These are phyloP conservation scores for Gymnorhina tibicen DNA, from an alignment of 2,113 vertebrate species.

Conservation along the genomic window DNA sequence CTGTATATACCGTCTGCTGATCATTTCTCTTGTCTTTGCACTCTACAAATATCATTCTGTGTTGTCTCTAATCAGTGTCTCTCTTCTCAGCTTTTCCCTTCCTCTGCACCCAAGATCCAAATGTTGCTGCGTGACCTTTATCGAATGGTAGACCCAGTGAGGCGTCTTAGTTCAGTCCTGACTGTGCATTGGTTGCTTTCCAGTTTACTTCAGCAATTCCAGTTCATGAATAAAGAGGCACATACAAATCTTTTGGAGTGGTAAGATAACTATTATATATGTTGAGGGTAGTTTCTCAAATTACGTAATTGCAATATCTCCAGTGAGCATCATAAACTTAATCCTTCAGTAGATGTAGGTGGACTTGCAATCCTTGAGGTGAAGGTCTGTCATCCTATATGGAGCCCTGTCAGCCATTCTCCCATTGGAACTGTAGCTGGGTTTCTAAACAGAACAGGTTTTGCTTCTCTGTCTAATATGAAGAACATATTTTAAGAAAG, in stretches of 20 bases:
- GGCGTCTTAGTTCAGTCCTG: constrained; percentile 44
- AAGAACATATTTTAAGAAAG: no score
- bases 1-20: not conserved
- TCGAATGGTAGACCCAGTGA: constrained; percentile 40
- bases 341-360: not conserved
- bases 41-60: not conserved
- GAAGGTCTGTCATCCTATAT: not conserved
- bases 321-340: not conserved
- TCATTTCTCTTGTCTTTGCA: not conserved
- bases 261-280: constrained; percentile 59
- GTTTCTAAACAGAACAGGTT: not conserved
- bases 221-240: constrained; percentile 47
- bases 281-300: not conserved
- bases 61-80: not conserved
- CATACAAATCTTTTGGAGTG: constrained; percentile 36
- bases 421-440: not conserved
- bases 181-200: constrained; percentile 64
- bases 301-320: not conserved
- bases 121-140: constrained; percentile 61
- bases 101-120: constrained; percentile 47
- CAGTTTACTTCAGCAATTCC: constrained; percentile 69
- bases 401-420: not conserved
- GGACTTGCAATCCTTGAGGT: not conserved
- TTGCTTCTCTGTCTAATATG: not conserved
- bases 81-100: constrained; percentile 81